Conservation (phyloP, 2,797 vertebrate species). For the Ctenosaura bakeri region DNA sequence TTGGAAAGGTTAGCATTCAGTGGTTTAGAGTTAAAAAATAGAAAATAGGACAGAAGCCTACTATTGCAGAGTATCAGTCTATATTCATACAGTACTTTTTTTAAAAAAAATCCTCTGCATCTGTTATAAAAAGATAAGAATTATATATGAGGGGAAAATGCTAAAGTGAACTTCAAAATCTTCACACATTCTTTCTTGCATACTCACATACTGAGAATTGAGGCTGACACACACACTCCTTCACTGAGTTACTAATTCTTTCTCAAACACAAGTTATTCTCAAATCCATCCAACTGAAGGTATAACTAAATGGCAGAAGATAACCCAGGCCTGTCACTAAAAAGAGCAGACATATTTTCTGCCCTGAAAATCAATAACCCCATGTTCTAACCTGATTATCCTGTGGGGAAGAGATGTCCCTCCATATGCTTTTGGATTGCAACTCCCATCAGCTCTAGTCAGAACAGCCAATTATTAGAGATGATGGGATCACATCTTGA, state of each 20-base stretch:
- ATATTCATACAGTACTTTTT: neutral
- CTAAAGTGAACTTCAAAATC: conserved; percentile 2
- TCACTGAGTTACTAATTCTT: neutral
- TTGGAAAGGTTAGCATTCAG: neutral
- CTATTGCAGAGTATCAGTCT: neutral
- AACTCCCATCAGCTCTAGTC: too few species aligned
- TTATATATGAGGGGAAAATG: neutral
- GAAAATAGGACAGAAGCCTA: neutral
- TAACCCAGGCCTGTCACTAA: neutral
- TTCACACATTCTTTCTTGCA: neutral
- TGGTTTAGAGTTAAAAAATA: neutral
- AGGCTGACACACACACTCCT: neutral
- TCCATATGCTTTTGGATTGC: too few species aligned
- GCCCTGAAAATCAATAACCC: too few species aligned
- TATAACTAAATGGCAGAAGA: neutral
- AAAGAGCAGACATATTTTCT: neutral
- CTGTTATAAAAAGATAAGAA: conserved; percentile 15
- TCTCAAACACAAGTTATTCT: neutral
- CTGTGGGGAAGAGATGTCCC: too few species aligned
- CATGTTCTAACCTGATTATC: too few species aligned
- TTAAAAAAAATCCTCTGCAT: neutral
- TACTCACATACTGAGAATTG: neutral
- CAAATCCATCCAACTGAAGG: neutral
- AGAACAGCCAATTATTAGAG: too few species aligned
- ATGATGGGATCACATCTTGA: too few species aligned